Percentiles rank a stretch among this genome's conserved stretches.
These are phyloP conservation scores for Gopherus flavomarginatus DNA, from an alignment of 2,113 vertebrate genomes.

Conservation along the genomic window DNA sequence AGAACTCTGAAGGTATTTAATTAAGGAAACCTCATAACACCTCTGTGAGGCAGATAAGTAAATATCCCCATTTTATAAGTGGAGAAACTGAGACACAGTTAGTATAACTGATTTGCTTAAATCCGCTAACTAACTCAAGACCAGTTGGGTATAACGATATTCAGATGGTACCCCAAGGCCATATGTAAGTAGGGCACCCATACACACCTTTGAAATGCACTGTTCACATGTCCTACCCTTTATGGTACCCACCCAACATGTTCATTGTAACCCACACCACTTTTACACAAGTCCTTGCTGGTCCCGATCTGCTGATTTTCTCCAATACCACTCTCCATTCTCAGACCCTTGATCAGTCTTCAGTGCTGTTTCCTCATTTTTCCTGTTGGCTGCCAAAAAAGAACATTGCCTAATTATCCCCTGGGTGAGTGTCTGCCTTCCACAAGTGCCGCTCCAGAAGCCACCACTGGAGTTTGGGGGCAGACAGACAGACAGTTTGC, in stretches of 20 bases:
- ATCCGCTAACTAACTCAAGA: not conserved
- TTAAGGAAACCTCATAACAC: not conserved
- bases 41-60: not conserved
- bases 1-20: not conserved
- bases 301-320: not conserved
- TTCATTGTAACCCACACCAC: not conserved
- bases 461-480: not conserved
- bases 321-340: not conserved
- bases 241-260: not conserved
- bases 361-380: not conserved
- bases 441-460: not conserved
- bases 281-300: not conserved
- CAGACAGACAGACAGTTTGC: not conserved
- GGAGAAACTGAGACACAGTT: not conserved
- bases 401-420: not conserved
- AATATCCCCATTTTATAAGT: conserved; percentile 39
- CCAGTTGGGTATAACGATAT: not conserved
- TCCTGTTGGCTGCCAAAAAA: not conserved
- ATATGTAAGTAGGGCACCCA: not conserved
- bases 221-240: fast-evolving
- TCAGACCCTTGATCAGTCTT: not conserved
- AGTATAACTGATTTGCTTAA: not conserved
- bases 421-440: not conserved
- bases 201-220: not conserved
- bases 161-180: not conserved